Evolutionary conservation across 2,797 vertebrate species (phyloP).

Genomic region (Sarcophilus harrisii): DNA sequence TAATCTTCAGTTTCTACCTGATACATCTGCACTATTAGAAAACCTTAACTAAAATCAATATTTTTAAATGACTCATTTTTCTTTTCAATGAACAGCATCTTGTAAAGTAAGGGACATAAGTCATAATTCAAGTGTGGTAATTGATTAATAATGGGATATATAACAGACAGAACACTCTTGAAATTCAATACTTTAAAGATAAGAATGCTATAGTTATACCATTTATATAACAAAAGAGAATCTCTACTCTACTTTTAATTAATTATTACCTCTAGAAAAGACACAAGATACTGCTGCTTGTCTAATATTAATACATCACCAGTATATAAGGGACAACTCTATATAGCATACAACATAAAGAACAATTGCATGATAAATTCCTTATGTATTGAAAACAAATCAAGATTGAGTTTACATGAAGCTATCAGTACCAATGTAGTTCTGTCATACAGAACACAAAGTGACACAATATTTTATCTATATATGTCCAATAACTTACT

Average conservation of each 20-base stretch:
- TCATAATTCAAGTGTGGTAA: background rate
- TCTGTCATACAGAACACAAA: background rate
- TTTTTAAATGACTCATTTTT: background rate
- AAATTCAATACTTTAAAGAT: constrained; percentile 56
- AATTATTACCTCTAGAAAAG: background rate
- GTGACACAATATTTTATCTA: background rate
- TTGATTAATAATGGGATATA: constrained; percentile 26
- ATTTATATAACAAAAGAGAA: background rate
- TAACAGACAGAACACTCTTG: constrained; percentile 41
- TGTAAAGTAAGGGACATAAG: constrained; percentile 17
- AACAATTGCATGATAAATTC: background rate
- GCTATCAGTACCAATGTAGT: background rate
- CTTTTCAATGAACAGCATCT: background rate
- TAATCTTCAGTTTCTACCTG: background rate
- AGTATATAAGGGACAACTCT: background rate
- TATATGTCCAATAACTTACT: background rate
- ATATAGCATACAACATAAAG: background rate
- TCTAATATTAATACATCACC: background rate
- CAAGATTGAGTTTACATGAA: background rate
- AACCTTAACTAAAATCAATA: background rate
- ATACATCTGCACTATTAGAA: constrained; percentile 20
- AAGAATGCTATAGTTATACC: background rate
- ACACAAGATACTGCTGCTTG: background rate
- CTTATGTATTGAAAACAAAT: background rate
- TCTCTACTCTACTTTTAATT: background rate